A percentile compares a stretch with the other conserved stretches of the same genome.
These are phyloP conservation scores for Eptatretus atami DNA, from an alignment of 2,797 vertebrate genomes.

Conservation along the genomic window DNA sequence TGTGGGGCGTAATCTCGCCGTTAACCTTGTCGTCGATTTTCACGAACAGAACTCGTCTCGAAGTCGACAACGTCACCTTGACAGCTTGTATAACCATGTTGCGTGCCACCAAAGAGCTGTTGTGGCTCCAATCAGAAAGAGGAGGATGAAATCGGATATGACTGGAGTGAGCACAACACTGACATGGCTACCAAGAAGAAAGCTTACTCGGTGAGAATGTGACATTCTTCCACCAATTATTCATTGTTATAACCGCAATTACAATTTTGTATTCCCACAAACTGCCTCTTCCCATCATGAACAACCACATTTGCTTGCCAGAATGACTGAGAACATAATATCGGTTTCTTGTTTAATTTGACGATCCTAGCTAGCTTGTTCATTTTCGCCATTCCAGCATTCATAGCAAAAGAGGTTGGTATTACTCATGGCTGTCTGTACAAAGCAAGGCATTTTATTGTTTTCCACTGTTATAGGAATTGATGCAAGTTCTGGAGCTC, in stretches of 20 bases:
- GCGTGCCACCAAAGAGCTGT: constrained; percentile 48
- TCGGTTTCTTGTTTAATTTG: too few relatives aligned
- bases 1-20: too few relatives aligned
- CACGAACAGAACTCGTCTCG: constrained; percentile 38
- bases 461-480: constrained; percentile 18
- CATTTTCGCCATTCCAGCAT: too few relatives aligned
- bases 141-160: constrained; percentile 60
- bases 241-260: background rate
- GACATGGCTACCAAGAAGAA: constrained; percentile 69
- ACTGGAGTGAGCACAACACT: constrained; percentile 61
- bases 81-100: constrained; percentile 34
- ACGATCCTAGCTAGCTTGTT: too few relatives aligned
- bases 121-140: constrained; percentile 81
- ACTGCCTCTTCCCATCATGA: too few relatives aligned
- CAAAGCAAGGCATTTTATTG: constrained; percentile 1
- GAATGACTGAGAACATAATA: too few relatives aligned
- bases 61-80: constrained; percentile 37
- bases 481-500: constrained; percentile 63
- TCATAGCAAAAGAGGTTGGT: too few relatives aligned
- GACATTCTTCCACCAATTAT: background rate
- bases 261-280: too few relatives aligned
- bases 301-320: too few relatives aligned
- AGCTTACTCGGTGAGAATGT: constrained; percentile 40
- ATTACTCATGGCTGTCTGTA: too few relatives aligned
- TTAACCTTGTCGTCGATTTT: too few relatives aligned